Base-by-base conservation (phyloP, 2,113 vertebrate species). In the Mungos mungo region DNA sequence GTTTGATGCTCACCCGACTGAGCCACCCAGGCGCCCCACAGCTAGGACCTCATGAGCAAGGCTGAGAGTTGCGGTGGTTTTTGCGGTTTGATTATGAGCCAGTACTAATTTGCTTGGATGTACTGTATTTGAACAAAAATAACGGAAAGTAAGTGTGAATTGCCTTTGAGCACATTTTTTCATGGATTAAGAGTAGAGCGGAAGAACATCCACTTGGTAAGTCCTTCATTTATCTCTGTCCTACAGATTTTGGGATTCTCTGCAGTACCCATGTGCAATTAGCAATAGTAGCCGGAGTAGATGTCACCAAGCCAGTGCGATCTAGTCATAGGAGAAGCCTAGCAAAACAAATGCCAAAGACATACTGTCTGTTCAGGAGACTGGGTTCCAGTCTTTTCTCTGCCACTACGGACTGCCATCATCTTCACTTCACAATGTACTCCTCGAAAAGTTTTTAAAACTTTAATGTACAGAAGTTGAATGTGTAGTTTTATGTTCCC, bases 71-170 rank as follows among this genome's bases (percentile, higher is more conserved):
- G n/a, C 4, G 13, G 29, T 82, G 57, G 50, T 31, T 86, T 71
- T 79, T 86, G 41, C 50, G 65, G 29, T 63, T 72, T 94, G 57
- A 57, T 66, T 84, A 79, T 65, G 50, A 95, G 65, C 82, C 60
- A 79, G 54, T 92, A 72, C n/a, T 79, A 54, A 89, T 88, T 88
- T 92, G 16, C 69, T 92, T 89, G 83, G 47, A 60, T 52, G 16
- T 88, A 50, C 50, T 76, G 88, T 77, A 79, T 66, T 82, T 76
- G 80, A 31, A 57, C n/a, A 87, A 94, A 85, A 21, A 35, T 38
- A 83, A 72, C 84, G 72, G 45, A 60, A 92, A 68, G 66, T 77
- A 45, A 92, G 63, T n/a, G 14, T 71, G 45, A 92, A 65, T 66
- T 35, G 21, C 41, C 31, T 79, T 74, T 19, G 16, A 29, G 33